A percentile compares a stretch with the other conserved stretches of the same genome.
phyloP scores from a whole-genome alignment of 2,113 vertebrate species.

The Rhinolophus sinicus region DNA sequence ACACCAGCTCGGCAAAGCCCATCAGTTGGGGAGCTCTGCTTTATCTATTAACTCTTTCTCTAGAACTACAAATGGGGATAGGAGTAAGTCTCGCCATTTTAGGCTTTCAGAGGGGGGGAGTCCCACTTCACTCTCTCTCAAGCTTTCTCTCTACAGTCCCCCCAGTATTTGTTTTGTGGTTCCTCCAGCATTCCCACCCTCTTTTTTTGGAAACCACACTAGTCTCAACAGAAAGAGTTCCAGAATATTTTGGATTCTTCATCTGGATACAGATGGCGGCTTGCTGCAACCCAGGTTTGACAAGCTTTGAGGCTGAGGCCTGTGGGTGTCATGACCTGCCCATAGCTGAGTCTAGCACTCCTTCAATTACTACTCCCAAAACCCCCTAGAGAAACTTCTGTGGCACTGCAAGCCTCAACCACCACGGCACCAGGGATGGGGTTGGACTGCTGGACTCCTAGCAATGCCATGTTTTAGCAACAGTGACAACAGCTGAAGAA shows the following conservation, averaged over 20 bases:
- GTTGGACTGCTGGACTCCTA: constrained; percentile 1
- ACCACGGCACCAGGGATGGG: neutral
- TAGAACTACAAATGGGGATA: neutral
- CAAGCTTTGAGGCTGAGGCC: neutral
- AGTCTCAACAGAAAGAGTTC: neutral
- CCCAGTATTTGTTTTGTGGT: neutral
- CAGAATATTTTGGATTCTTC: neutral
- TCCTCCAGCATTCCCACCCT: neutral
- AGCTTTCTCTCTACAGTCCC: neutral
- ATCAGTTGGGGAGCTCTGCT: neutral
- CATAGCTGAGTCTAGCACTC: neutral
- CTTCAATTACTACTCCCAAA: neutral
- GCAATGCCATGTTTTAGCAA: constrained; percentile 34
- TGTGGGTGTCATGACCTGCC: neutral
- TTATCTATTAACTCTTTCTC: constrained; percentile 2
- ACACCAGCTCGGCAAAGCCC: neutral
- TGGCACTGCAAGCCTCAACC: neutral
- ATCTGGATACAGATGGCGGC: neutral
- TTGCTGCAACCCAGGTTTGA: neutral
- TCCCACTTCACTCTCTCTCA: neutral
- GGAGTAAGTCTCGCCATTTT: neutral
- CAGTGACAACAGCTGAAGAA: constrained; percentile 51
- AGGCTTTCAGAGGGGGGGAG: neutral
- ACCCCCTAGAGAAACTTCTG: neutral
- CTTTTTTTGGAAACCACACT: neutral